These are phyloP conservation scores for Dendrocopos noguchii DNA, from an alignment of 2,113 vertebrate genomes.

Conservation along the genomic window DNA sequence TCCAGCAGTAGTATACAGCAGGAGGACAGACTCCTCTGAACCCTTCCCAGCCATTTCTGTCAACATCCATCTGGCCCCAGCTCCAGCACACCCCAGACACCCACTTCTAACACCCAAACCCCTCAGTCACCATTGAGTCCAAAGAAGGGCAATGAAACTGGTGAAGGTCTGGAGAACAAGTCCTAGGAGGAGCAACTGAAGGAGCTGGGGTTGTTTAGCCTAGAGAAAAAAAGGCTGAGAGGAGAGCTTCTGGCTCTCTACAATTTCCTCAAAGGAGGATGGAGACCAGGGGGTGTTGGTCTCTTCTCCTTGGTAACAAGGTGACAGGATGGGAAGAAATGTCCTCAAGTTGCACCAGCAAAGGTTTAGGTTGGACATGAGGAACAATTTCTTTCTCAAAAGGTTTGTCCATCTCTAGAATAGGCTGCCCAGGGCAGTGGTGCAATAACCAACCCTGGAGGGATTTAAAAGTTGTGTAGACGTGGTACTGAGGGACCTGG, in stretches of 20 bases:
- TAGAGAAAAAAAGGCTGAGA: too few relatives aligned
- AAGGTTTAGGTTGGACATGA: background rate
- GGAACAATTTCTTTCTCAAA: background rate
- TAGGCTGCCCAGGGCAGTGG: background rate
- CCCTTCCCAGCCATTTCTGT: background rate
- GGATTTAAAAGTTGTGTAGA: background rate
- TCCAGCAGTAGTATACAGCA: too few relatives aligned
- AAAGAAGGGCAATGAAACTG: background rate
- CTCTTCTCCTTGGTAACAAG: background rate
- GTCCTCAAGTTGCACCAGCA: background rate
- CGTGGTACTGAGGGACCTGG: background rate
- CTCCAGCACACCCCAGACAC: background rate
- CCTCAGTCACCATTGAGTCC: background rate
- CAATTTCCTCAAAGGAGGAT: background rate
- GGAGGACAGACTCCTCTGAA: background rate
- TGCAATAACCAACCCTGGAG: background rate
- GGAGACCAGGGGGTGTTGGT: background rate
- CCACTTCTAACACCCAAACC: background rate
- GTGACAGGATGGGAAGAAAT: background rate
- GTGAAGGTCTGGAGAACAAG: background rate
- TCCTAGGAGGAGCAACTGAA: background rate
- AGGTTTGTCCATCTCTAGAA: background rate
- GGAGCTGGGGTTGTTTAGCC: background rate
- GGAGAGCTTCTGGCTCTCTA: too few relatives aligned
- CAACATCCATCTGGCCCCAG: background rate